phyloP scores from a whole-genome alignment of 2,113 vertebrate species.

The Morone saxatilis region DNA sequence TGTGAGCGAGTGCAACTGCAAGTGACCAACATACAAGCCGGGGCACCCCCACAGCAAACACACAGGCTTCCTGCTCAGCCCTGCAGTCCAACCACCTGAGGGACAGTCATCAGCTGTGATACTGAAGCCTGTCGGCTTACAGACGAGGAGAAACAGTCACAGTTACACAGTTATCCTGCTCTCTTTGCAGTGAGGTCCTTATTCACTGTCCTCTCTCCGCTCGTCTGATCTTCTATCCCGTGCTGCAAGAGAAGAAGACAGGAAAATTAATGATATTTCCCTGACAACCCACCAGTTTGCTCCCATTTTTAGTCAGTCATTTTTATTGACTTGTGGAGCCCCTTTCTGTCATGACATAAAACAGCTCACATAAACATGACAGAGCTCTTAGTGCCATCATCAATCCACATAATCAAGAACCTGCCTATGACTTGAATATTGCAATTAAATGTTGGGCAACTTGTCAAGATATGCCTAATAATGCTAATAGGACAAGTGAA shows the following conservation, averaged over 20 bases:
- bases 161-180: conserved; percentile 24
- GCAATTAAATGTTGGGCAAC: conserved; percentile 56
- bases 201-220: conserved; percentile 69
- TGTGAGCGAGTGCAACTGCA: conserved; percentile 70
- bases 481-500: conserved; percentile 49
- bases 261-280: conserved; percentile 75
- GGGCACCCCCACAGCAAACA: conserved; percentile 67
- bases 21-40: conserved; percentile 79
- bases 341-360: conserved; percentile 73
- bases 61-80: conserved; percentile 74
- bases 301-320: conserved; percentile 65
- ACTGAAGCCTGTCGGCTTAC: conserved; percentile 51
- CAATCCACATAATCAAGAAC: conserved; percentile 66
- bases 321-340: conserved; percentile 76
- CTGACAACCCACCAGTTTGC: conserved; percentile 62
- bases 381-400: conserved; percentile 64
- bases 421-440: conserved; percentile 48
- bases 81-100: conserved; percentile 65
- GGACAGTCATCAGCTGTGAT: conserved; percentile 80
- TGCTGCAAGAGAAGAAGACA: conserved; percentile 75
- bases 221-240: conserved; percentile 77
- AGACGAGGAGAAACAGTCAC: conserved; percentile 51
- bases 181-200: conserved; percentile 65
- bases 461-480: conserved; percentile 55
- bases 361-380: conserved; percentile 75